Conservation (phyloP, 2,888 invertebrate species). For the Pyrgus malvae region DNA sequence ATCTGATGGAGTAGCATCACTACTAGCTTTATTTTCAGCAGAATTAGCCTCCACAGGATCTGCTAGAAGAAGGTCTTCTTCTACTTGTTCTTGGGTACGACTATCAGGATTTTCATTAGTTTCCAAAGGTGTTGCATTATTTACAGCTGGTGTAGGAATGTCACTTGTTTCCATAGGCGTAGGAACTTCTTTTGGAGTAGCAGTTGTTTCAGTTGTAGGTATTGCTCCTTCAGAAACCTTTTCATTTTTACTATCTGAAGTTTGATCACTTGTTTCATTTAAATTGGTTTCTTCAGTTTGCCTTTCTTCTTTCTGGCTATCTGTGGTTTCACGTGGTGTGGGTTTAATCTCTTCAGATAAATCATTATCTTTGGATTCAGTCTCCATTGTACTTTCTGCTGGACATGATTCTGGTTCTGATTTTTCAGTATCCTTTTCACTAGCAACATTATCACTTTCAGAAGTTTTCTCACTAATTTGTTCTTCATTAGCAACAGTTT, state of each 20-base stretch:
- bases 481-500: not conserved
- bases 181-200: no score
- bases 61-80: slow-evolving; percentile 15
- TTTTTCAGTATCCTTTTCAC: not conserved
- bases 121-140: slow-evolving; percentile 4
- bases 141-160: no score
- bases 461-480: not conserved
- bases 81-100: slow-evolving; percentile 16
- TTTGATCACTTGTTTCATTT: not conserved
- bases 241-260: not conserved
- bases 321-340: not conserved
- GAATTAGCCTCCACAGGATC: slow-evolving; percentile 13
- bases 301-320: not conserved
- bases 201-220: no score
- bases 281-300: not conserved
- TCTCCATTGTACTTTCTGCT: not conserved
- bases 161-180: no score
- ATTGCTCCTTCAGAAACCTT: not conserved
- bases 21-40: slow-evolving; percentile 9
- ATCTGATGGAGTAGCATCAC: not conserved
- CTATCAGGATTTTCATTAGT: slow-evolving; percentile 6
- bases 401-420: not conserved
- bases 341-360: not conserved
- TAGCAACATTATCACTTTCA: not conserved
- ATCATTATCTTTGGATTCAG: slow-evolving; percentile 12